These are phyloP conservation scores for Hycleus phaleratus DNA, from an alignment of 1,140 invertebrate species.

Conservation along the genomic window DNA sequence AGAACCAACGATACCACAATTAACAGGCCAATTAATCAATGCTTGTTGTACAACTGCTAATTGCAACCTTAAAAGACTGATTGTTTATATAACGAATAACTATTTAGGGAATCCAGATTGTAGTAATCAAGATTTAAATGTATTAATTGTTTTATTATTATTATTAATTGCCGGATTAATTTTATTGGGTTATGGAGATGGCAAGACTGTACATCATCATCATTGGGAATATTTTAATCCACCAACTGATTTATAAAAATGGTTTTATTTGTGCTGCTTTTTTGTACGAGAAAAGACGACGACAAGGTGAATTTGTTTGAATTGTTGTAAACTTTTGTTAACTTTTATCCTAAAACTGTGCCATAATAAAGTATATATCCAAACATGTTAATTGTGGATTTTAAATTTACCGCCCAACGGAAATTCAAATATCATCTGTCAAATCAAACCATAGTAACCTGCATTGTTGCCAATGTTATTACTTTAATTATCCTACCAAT, in stretches of 20 bases:
- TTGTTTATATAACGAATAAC: constrained; percentile 49
- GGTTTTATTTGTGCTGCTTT: background rate
- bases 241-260: constrained; percentile 44
- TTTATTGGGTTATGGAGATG: constrained; percentile 58
- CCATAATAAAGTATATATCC: too few species aligned
- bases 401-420: too few species aligned
- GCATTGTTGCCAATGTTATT: too few species aligned
- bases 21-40: constrained; percentile 55
- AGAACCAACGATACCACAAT: constrained; percentile 52
- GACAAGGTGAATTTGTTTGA: too few species aligned
- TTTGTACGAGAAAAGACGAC: background rate
- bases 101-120: constrained; percentile 45
- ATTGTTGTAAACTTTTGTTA: too few species aligned
- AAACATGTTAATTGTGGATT: too few species aligned
- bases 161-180: constrained; percentile 65
- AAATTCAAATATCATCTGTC: too few species aligned
- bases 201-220: constrained; percentile 64
- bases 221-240: constrained; percentile 80
- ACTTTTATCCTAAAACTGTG: too few species aligned
- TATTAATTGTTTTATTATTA: constrained; percentile 64
- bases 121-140: constrained; percentile 62
- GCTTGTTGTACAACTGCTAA: constrained; percentile 56
- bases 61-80: constrained; percentile 56
- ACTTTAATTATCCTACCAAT: too few species aligned
- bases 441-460: too few species aligned